Conservation (phyloP, 2,797 vertebrate genomes). For the Phoebastria nigripes region DNA sequence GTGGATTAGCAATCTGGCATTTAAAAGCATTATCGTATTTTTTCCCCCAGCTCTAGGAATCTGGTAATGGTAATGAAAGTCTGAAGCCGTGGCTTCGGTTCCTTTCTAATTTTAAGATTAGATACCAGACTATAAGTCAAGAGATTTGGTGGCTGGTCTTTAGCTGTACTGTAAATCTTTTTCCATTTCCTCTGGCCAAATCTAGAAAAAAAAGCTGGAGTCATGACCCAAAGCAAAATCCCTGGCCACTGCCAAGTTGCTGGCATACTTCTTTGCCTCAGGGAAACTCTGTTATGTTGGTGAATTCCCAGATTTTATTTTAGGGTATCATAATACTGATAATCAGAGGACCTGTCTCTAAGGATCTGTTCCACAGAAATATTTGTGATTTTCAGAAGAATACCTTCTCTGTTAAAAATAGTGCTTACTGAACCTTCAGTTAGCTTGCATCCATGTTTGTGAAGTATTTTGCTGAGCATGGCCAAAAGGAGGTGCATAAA, state of each 20-base stretch:
- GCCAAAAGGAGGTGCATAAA: background rate
- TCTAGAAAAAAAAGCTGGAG: background rate
- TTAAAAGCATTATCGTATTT: background rate
- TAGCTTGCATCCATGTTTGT: background rate
- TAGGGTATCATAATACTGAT: background rate
- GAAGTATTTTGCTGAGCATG: background rate
- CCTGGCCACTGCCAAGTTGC: background rate
- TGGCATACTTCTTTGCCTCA: background rate
- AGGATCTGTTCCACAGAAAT: background rate
- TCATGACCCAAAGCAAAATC: background rate
- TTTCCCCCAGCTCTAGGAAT: background rate
- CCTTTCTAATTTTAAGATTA: constrained; percentile 8
- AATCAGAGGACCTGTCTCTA: background rate
- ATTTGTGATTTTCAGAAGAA: background rate
- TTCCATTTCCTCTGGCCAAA: constrained; percentile 6
- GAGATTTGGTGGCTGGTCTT: background rate
- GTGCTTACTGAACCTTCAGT: background rate
- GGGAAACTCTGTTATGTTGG: background rate
- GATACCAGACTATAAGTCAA: background rate
- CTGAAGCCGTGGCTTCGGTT: background rate
- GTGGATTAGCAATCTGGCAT: background rate
- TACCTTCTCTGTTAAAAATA: background rate
- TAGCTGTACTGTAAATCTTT: background rate
- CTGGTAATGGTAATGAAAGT: background rate
- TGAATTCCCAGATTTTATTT: background rate